Evolutionary conservation across 2,113 vertebrate species (phyloP), one percentile per base, ranked within the genome.

Genomic region (Oryzias melastigma): DNA sequence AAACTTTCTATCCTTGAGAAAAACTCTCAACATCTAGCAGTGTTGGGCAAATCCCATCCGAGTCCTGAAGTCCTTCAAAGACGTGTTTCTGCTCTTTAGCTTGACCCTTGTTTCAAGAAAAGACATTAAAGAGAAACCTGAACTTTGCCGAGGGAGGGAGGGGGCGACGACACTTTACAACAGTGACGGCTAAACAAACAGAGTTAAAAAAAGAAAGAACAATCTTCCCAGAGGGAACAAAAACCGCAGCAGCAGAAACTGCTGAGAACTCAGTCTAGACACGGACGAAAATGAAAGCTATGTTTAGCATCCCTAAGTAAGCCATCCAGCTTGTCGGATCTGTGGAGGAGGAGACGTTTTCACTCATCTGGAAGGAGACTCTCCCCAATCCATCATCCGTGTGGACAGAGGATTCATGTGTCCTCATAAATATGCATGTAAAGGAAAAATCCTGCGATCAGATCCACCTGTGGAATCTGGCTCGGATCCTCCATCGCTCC

Each of bases 241-340:
- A 82, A 85, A 82, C 78, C 83, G 10, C 86, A 88, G 78, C 86
- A 88, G 78, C 74, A 73, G 63, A 87, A 44, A 76, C 71, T 18
- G 27, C 46, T 57, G 75, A 70, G 81, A 66, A 50, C 25, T 64
- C 62, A 42, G 86, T 90, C 86, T 90, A 90, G 88, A 88, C 88
- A 7, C 72, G 4, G 73, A 83, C 82, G 77, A 61, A 85, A 84
- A 80, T 14, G 59, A 75, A 77, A 79, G 73, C 85, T 88, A 85
- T 88, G 83, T 90, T 90, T 90, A 88, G 86, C 69, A 57, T 79
- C 78, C 20, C 59, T 42, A 57, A 78, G 72, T 61, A n/a, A 67
- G 62, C 47, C 71, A 75, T 81, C 80, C 86, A 82, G 85, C 76
- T 73, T 75, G 66, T 66, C 71, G 71, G 75, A 80, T 87, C 82